Evolutionary conservation across 1,140 invertebrate genomes (phyloP).

Genomic region (Linepithema humile): DNA sequence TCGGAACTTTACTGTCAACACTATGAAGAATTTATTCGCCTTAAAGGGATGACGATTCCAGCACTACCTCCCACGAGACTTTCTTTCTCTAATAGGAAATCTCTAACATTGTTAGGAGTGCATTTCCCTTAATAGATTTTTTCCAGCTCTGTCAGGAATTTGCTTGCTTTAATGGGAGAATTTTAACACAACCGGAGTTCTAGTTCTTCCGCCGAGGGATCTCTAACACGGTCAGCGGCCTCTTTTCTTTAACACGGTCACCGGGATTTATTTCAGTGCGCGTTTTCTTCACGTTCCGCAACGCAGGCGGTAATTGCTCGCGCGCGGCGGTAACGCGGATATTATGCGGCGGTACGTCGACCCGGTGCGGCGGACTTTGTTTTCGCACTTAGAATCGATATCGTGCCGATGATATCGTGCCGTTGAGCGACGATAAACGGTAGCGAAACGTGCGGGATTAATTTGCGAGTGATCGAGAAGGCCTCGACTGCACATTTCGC

Average conservation of each 20-base stretch:
- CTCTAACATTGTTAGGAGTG: background rate
- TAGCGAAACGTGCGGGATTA: background rate
- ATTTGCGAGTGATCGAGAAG: background rate
- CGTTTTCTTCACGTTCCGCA: slow-evolving; percentile 12
- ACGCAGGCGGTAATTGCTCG: slow-evolving; percentile 28
- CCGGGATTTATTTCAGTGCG: slow-evolving; percentile 24
- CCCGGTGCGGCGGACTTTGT: slow-evolving; percentile 25
- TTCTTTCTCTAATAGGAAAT: background rate
- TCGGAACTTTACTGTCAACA: background rate
- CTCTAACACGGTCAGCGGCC: slow-evolving; percentile 22
- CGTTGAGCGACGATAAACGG: background rate
- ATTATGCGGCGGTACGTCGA: slow-evolving; percentile 39
- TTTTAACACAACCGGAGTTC: background rate
- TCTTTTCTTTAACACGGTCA: slow-evolving; percentile 27
- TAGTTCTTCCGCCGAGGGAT: background rate
- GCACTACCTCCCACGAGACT: too few species aligned
- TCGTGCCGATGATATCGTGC: background rate
- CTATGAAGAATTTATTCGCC: background rate
- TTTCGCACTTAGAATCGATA: slow-evolving; percentile 30
- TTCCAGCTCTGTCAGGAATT: background rate
- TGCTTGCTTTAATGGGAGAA: background rate
- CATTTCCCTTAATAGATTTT: background rate
- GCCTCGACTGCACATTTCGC: background rate
- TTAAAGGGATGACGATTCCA: too few species aligned
- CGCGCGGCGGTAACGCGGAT: slow-evolving; percentile 25